phyloP scores from a whole-genome alignment of 2,888 invertebrate genomes.

The Temnothorax unifasciatus region DNA sequence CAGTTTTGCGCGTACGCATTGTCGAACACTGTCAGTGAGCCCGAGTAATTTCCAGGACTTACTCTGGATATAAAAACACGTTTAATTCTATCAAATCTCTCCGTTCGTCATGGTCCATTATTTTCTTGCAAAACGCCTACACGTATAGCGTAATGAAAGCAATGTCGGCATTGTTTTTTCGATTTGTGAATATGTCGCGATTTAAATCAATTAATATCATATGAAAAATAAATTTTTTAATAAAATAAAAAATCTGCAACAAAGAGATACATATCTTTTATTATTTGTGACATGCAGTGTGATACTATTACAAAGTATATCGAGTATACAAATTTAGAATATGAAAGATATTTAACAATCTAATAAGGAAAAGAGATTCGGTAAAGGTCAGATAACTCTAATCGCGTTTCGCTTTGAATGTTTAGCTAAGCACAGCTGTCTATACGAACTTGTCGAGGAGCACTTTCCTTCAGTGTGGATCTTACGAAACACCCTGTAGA shows the following conservation, averaged over 20 bases:
- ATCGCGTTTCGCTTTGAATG: background rate
- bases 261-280: constrained; percentile 1
- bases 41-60: background rate
- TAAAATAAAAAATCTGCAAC: background rate
- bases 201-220: background rate
- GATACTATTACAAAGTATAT: background rate
- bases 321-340: background rate
- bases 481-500: constrained; percentile 46
- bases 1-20: background rate
- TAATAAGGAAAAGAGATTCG: background rate
- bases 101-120: background rate
- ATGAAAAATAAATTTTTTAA: background rate
- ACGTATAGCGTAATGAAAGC: background rate
- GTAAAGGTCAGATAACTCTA: background rate
- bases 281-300: background rate
- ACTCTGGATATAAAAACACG: background rate
- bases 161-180: background rate
- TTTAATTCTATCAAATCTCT: background rate
- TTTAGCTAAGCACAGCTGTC: background rate
- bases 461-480: background rate
- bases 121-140: background rate
- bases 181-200: background rate
- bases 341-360: background rate
- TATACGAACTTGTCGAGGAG: background rate
- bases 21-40: background rate